Percentiles rank a stretch among this genome's conserved stretches.
phyloP scores from a whole-genome alignment of 2,113 vertebrate species.

The Herpetotheres cachinnans region DNA sequence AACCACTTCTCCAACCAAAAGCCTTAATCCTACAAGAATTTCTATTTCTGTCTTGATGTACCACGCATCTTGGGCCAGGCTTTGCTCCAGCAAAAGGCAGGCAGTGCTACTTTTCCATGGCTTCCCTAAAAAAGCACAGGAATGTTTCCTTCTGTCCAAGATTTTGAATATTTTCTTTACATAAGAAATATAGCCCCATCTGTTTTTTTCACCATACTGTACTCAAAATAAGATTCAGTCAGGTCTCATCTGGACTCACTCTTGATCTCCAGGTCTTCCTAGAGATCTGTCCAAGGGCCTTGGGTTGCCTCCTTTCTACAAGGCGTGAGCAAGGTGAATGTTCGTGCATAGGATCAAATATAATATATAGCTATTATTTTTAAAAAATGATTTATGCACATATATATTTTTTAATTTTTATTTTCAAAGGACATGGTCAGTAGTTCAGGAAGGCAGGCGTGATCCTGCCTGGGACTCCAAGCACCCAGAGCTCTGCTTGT shows the following conservation, averaged over 20 bases:
- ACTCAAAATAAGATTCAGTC: background rate
- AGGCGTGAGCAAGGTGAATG: background rate
- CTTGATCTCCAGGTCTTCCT: background rate
- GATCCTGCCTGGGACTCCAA: background rate
- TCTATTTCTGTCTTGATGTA: background rate
- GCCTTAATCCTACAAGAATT: background rate
- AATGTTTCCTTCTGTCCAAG: background rate
- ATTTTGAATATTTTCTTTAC: background rate
- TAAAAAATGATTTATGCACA: background rate
- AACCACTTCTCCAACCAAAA: background rate
- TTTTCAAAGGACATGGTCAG: background rate
- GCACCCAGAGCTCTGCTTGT: background rate
- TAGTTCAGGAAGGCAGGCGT: background rate
- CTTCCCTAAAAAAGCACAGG: background rate
- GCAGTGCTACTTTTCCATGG: fast-evolving
- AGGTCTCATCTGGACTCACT: background rate
- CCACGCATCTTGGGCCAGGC: fast-evolving
- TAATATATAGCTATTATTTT: background rate
- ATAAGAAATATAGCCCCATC: background rate
- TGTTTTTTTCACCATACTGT: background rate
- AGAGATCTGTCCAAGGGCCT: background rate
- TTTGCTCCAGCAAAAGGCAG: background rate
- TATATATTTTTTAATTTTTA: no score
- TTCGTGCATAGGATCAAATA: background rate
- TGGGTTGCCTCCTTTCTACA: background rate